phyloP scores from a whole-genome alignment of 2,113 vertebrate species.

The Microcebus tavaratra region DNA sequence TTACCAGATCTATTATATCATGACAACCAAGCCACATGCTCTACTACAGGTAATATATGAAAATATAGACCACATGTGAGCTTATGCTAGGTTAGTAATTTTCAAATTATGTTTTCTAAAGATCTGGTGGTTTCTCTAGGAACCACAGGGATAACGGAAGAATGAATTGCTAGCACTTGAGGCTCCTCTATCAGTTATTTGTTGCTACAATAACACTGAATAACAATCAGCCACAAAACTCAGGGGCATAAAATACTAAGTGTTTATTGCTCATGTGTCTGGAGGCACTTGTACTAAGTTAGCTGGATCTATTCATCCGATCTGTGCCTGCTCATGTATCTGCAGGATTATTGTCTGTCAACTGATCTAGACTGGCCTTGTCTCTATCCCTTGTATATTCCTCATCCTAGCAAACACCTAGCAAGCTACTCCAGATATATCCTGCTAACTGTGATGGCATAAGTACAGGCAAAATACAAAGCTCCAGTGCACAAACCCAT shows the following conservation, averaged over 20 bases:
- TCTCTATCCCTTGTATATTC: background rate
- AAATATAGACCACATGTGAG: background rate
- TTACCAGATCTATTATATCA: background rate
- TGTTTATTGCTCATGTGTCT: background rate
- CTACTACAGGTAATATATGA: background rate
- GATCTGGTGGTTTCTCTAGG: background rate
- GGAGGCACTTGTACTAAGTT: background rate
- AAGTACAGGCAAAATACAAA: background rate
- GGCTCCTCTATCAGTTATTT: background rate
- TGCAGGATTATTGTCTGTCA: background rate
- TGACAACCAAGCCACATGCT: background rate
- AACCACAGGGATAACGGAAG: too few species aligned
- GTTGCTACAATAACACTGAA: background rate
- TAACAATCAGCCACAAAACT: background rate
- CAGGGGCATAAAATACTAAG: background rate
- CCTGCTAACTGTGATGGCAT: background rate
- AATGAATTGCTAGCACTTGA: background rate
- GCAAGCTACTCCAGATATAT: background rate
- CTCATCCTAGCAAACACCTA: background rate
- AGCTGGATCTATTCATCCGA: background rate
- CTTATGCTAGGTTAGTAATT: background rate
- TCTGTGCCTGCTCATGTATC: background rate
- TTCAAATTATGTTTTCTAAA: background rate
- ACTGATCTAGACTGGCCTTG: background rate
- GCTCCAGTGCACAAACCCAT: background rate